Conservation (phyloP, 1,140 invertebrate species). For the Megalonaias nervosa region DNA sequence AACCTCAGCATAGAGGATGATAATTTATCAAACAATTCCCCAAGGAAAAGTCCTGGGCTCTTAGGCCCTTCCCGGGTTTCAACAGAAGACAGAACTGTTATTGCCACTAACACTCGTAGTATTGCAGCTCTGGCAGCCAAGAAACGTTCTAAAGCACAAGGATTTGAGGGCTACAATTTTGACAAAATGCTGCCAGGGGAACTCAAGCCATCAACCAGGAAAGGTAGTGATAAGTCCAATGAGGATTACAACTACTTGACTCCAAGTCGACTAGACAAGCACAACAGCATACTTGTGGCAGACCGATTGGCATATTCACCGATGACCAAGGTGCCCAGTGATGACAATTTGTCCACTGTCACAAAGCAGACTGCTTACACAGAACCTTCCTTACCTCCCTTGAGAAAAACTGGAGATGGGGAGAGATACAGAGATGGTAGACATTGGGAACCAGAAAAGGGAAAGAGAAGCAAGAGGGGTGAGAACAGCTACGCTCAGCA, state of each 20-base stretch:
- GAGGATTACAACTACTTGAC: slow-evolving; percentile 51
- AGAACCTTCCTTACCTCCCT: slow-evolving; percentile 53
- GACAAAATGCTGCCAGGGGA: too few species aligned
- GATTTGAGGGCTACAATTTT: slow-evolving; percentile 4
- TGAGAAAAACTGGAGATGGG: slow-evolving; percentile 28
- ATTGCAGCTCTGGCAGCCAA: slow-evolving; percentile 68
- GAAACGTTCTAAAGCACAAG: slow-evolving; percentile 55
- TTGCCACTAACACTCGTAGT: slow-evolving; percentile 62
- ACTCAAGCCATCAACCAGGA: neutral
- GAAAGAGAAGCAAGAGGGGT: slow-evolving; percentile 42
- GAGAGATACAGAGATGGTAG: slow-evolving; percentile 25
- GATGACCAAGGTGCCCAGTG: slow-evolving; percentile 43
- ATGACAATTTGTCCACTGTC: slow-evolving; percentile 50
- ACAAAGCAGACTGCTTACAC: slow-evolving; percentile 54
- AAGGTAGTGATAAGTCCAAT: slow-evolving; percentile 12
- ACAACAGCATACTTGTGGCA: slow-evolving; percentile 50
- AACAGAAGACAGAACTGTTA: slow-evolving; percentile 50
- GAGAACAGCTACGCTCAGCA: slow-evolving; percentile 37
- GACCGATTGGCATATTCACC: slow-evolving; percentile 17
- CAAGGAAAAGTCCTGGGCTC: slow-evolving; percentile 14
- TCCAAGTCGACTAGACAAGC: slow-evolving; percentile 62
- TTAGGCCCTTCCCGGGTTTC: slow-evolving; percentile 44
- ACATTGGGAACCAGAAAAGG: slow-evolving; percentile 25
- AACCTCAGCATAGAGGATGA: slow-evolving; percentile 36
- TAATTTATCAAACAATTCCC: slow-evolving; percentile 4